These are phyloP conservation scores for Mongoloraphidia duomilia DNA, from an alignment of 2,888 invertebrate species.

Conservation along the genomic window DNA sequence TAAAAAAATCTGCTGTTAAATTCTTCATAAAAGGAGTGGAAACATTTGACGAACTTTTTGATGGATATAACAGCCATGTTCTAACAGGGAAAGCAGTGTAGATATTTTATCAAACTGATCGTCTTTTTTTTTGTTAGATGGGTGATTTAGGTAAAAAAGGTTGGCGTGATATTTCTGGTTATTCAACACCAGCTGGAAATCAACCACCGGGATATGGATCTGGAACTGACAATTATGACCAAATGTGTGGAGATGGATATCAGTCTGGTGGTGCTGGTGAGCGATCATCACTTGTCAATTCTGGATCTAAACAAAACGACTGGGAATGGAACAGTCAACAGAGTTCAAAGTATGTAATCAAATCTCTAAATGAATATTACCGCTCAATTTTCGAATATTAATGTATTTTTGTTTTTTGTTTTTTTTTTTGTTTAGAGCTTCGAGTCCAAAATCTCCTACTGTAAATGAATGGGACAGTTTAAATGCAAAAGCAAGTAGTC, in stretches of 20 bases:
- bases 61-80: no score
- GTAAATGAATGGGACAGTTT: constrained; percentile 23
- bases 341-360: constrained; percentile 25
- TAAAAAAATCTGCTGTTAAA: no score
- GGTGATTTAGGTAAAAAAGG: constrained; percentile 52
- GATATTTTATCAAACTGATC: neutral
- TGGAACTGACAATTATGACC: constrained; percentile 17
- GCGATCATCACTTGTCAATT: constrained; percentile 31
- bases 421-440: constrained; percentile 21
- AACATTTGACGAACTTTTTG: no score
- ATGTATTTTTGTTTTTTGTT: neutral
- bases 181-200: constrained; percentile 15
- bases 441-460: constrained; percentile 28
- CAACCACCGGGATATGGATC: constrained; percentile 6
- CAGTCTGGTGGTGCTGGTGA: constrained; percentile 31
- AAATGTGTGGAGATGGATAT: constrained; percentile 29
- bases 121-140: constrained; percentile 31
- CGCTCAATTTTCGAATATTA: neutral
- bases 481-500: constrained; percentile 9
- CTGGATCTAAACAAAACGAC: constrained; percentile 24
- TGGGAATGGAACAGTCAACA: constrained; percentile 30
- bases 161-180: constrained; percentile 34
- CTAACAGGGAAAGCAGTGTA: no score
- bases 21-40: no score
- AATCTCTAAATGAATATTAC: neutral